These are phyloP conservation scores for Esox niger DNA, from an alignment of 2,113 vertebrate genomes.

Conservation along the genomic window DNA sequence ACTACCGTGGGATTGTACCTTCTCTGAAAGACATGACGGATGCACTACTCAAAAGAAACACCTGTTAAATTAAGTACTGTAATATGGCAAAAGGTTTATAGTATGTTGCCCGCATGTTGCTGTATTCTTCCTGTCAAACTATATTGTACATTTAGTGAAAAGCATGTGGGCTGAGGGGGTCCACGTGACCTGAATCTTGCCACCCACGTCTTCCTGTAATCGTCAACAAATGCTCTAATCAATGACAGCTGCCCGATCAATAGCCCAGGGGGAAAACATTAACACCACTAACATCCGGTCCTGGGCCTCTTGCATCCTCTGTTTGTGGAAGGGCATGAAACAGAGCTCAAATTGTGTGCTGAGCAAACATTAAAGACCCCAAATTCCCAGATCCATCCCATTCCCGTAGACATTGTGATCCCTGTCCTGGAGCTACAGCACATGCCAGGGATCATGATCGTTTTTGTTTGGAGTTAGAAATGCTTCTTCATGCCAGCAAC, in stretches of 20 bases:
- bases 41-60: neutral
- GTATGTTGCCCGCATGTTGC: neutral
- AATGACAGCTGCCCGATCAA: constrained; percentile 69
- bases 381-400: neutral
- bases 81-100: neutral
- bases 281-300: constrained; percentile 60
- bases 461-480: constrained; percentile 7
- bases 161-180: neutral
- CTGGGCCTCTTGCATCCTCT: constrained; percentile 45
- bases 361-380: neutral
- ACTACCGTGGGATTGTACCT: constrained; percentile 24
- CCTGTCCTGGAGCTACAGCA: neutral
- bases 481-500: no score
- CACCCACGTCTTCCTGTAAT: constrained; percentile 62
- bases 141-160: no score
- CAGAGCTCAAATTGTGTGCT: neutral
- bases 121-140: neutral
- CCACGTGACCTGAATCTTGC: constrained; percentile 59
- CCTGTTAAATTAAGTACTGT: neutral
- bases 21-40: constrained; percentile 3
- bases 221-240: constrained; percentile 63
- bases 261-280: constrained; percentile 57
- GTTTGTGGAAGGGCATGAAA: constrained; percentile 35
- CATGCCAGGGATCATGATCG: constrained; percentile 5
- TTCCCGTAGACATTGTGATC: constrained; percentile 4